Base-by-base conservation (phyloP, 2,113 vertebrate species). In the Amblyornis subalaris region DNA sequence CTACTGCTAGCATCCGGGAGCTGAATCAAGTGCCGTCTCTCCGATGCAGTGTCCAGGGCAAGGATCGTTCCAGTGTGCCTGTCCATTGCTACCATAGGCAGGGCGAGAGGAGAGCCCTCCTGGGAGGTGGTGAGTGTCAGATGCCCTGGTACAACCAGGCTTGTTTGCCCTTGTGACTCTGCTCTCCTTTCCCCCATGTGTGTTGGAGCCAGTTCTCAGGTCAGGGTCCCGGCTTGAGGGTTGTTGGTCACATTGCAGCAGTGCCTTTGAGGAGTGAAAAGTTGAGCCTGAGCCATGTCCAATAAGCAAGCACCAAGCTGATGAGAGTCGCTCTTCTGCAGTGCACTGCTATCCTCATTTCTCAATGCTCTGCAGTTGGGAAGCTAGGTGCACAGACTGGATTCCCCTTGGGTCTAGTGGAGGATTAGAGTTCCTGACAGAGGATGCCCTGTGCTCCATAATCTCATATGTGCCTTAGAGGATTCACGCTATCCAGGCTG, bases 391-490 rank as follows among this genome's bases (percentile, higher is more conserved):
- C 94, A 94, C 94, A 88, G 93, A 84, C 95, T 96, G 90, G 94
- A 88, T 96, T 97, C 96, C 95, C 92, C 85, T 88, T 90, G 95
- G 90, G 95, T 95, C 83, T 95, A 50, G 94, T 88, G 95, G 94
- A 95, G 80, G 86, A 88, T 73, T 38, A 72, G 94, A 95, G 92
- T 85, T 96, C 86, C 88, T n/a, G 40, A 45, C 38, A 60, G 88
- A 91, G 75, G 83, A 44, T 90, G 57, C 87, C 76, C 91, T 72
- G 77, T 72, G 67, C 92, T 96, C 85, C 40, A 0, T 90, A 77
- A 53, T 87, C 86, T 94, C 88, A 75, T 80, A 90, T 69, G 96
- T 98, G 97, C 97, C 98, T 98, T 98, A 96, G 96, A 97, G 94
- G 92, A 90, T 96, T 97, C 97, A 97, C 90, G 77, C 95, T 97